Evolutionary conservation across 2,888 invertebrate genomes (phyloP).

Genomic region (Choreutis nemorana): DNA sequence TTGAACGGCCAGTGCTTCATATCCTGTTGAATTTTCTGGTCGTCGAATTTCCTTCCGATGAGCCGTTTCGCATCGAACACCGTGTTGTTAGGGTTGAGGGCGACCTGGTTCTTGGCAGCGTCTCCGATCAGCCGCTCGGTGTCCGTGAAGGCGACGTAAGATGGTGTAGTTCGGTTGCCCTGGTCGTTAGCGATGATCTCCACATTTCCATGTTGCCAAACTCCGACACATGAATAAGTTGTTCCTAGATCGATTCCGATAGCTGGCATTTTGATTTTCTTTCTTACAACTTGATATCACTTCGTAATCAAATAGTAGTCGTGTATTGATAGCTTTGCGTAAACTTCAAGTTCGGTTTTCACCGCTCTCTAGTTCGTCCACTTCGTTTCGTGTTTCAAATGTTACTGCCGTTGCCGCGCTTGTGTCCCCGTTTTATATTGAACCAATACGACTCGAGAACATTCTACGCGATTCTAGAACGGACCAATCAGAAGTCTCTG

Average conservation of each 20-base stretch:
- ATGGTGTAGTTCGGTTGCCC: conserved; percentile 77
- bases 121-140: conserved; percentile 74
- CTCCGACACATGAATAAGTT: conserved; percentile 64
- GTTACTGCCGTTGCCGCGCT: conserved; percentile 32
- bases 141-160: conserved; percentile 77
- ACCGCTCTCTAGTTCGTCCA: too few species aligned
- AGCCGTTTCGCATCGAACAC: conserved; percentile 80
- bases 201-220: conserved; percentile 73
- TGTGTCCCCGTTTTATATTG: conserved; percentile 25
- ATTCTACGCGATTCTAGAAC: conserved; percentile 22
- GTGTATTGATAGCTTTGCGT: too few species aligned
- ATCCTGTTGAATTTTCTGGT: conserved; percentile 77
- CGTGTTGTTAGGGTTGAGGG: conserved; percentile 77
- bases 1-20: conserved; percentile 88
- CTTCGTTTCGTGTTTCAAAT: conserved; percentile 38
- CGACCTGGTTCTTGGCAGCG: conserved; percentile 76
- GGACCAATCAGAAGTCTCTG: conserved; percentile 23
- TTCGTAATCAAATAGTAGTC: too few species aligned
- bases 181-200: conserved; percentile 75
- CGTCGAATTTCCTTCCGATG: conserved; percentile 79
- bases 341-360: conserved; percentile 28
- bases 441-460: conserved; percentile 29
- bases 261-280: conserved; percentile 46
- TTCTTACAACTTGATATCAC: too few species aligned
- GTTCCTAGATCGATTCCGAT: conserved; percentile 65